Conservation (phyloP, 1,140 invertebrate species). For the Drosophila sulfurigaster region DNA sequence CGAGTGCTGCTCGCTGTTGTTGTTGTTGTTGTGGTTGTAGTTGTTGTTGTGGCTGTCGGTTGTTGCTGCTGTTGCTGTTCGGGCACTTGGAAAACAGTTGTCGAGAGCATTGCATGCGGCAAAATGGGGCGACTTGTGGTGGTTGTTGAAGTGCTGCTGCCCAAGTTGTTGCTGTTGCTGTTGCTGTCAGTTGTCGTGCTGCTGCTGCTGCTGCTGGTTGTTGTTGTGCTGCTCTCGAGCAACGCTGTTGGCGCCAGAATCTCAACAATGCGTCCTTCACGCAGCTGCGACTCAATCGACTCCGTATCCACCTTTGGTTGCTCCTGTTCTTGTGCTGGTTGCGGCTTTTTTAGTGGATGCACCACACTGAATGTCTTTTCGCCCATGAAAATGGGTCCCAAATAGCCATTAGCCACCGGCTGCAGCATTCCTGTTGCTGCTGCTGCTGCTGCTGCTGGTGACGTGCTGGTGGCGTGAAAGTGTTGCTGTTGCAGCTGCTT, state of each 20-base stretch:
- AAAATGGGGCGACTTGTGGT: conserved; percentile 16
- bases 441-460: conserved; percentile 16
- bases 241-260: conserved; percentile 72
- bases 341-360: conserved; percentile 64
- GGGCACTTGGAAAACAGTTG: conserved; percentile 77
- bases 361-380: conserved; percentile 71
- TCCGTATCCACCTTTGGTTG: conserved; percentile 9
- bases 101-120: conserved; percentile 61
- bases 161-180: neutral
- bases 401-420: conserved; percentile 71
- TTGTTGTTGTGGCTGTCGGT: too few relatives aligned
- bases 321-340: conserved; percentile 15
- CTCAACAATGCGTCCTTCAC: conserved; percentile 71
- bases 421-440: conserved; percentile 11
- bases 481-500: conserved; percentile 80
- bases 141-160: conserved; percentile 52
- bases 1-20: conserved; percentile 47
- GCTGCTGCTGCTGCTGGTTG: conserved; percentile 17
- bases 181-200: conserved; percentile 4
- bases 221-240: conserved; percentile 43
- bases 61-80: conserved; percentile 32
- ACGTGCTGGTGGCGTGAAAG: conserved; percentile 31
- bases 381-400: conserved; percentile 80
- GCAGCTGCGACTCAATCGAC: conserved; percentile 64
- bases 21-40: too few relatives aligned